phyloP scores from a whole-genome alignment of 2,113 vertebrate species.

The Pristiophorus japonicus region DNA sequence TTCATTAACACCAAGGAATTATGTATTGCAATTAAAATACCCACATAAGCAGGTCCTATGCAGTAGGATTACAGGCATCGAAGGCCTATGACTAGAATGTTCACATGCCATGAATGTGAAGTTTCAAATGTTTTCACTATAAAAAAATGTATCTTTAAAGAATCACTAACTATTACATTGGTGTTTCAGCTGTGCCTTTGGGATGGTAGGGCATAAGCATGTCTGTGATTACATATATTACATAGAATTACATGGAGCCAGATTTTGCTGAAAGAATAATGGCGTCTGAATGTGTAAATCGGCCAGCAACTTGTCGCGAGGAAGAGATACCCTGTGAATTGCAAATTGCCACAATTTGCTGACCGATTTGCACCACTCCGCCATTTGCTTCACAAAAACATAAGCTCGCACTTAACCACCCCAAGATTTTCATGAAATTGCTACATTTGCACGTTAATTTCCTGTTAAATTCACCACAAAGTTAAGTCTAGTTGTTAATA shows the following conservation, averaged over 20 bases:
- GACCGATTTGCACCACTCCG: neutral
- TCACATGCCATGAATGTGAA: neutral
- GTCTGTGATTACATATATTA: neutral
- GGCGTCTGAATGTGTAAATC: neutral
- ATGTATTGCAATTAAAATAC: neutral
- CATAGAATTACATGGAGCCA: neutral
- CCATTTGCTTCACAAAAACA: neutral
- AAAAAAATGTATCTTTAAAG: neutral
- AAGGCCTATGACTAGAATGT: neutral
- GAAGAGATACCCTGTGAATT: neutral
- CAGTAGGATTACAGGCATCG: neutral
- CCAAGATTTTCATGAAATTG: neutral
- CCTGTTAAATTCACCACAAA: neutral
- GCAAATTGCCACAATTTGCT: neutral
- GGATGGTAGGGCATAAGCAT: neutral
- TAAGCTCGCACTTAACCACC: neutral
- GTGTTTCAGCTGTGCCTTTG: neutral
- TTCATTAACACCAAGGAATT: neutral
- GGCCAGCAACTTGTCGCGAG: neutral
- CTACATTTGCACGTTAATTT: neutral
- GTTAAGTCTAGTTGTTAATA: neutral
- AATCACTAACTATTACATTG: neutral
- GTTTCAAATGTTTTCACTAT: neutral
- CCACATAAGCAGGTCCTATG: neutral
- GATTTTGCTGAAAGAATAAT: neutral